Evolutionary conservation across 2,113 vertebrate genomes (phyloP).

Genomic region (Pithys albifrons): DNA sequence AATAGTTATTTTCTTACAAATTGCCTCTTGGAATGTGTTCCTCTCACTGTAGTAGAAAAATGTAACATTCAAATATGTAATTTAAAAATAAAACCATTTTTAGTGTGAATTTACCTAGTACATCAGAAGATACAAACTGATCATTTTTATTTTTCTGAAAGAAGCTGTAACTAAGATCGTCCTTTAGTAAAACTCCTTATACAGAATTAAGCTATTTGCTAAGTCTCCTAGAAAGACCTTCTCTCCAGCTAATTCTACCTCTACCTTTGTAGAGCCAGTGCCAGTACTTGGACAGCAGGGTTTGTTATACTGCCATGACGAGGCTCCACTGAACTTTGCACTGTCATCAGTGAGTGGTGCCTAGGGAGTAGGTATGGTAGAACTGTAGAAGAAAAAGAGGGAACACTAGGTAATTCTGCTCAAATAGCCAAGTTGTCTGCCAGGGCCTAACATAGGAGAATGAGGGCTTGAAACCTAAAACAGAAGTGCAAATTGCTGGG

Average conservation of each 20-base stretch:
- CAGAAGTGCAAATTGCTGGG: conserved; percentile 56
- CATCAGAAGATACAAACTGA: not conserved
- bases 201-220: not conserved
- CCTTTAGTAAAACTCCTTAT: not conserved
- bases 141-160: not conserved
- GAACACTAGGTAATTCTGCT: conserved; percentile 43
- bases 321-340: not conserved
- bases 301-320: not conserved
- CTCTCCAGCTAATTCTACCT: not conserved
- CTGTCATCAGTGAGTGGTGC: not conserved
- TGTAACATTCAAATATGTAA: not conserved
- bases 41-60: not conserved
- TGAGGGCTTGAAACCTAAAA: conserved; percentile 35
- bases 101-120: not conserved
- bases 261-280: not conserved
- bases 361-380: not conserved
- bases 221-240: not conserved
- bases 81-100: not conserved
- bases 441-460: conserved; percentile 31
- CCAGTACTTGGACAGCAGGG: not conserved
- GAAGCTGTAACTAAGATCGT: not conserved
- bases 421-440: conserved; percentile 44
- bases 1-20: not conserved
- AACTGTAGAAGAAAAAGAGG: conserved; percentile 21
- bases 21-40: not conserved